phyloP scores from a whole-genome alignment of 2,113 vertebrate species.

The Ardeotis arabs region DNA sequence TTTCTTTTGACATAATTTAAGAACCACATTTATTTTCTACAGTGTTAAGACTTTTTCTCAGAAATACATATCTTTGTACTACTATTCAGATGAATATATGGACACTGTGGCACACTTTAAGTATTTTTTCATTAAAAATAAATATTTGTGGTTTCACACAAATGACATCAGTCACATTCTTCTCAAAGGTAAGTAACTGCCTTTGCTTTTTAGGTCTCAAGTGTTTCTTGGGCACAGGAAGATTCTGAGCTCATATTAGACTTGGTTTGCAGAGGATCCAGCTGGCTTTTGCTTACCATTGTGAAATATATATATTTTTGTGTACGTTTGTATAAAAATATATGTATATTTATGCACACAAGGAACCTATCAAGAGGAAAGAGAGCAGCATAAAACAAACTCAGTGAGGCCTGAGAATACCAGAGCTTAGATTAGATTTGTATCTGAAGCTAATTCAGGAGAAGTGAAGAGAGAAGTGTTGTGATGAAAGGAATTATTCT shows the following conservation, averaged over 20 bases:
- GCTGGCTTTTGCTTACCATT: background rate
- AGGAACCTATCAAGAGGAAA: background rate
- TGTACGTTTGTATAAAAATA: background rate
- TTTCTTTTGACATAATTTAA: constrained; percentile 76
- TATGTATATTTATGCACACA: background rate
- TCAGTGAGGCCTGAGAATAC: background rate
- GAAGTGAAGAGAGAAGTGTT: background rate
- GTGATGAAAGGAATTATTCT: background rate
- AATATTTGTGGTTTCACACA: constrained; percentile 79
- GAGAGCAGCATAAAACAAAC: background rate
- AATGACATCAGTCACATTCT: constrained; percentile 40
- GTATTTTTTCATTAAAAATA: constrained; percentile 82
- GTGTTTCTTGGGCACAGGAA: background rate
- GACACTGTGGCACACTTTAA: constrained; percentile 77
- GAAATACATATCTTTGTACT: constrained; percentile 79
- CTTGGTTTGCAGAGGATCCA: background rate
- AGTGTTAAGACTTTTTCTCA: constrained; percentile 73
- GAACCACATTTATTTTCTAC: constrained; percentile 78
- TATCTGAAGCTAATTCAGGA: background rate
- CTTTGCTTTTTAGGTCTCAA: background rate
- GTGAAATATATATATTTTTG: background rate
- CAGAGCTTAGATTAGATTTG: background rate
- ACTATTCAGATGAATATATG: constrained; percentile 76
- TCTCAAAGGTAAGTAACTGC: constrained; percentile 17
- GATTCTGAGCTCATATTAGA: background rate